Conservation (phyloP, 2,797 vertebrate genomes). For the Bufotes viridis region DNA sequence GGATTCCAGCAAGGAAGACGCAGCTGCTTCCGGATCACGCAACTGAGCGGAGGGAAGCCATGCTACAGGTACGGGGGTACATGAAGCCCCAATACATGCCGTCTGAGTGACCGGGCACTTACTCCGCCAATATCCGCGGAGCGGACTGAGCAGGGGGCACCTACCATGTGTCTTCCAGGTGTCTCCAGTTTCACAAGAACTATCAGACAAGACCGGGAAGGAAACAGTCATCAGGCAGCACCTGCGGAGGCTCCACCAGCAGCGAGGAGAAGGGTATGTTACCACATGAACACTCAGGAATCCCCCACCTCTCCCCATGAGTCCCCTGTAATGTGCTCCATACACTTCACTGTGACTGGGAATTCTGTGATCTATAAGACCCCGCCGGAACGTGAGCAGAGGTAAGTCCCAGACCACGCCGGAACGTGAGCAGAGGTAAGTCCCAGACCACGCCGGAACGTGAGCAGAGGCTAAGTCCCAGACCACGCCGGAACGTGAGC, state of each 20-base stretch:
- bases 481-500: no score
- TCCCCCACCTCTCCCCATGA: neutral
- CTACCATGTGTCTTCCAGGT: slow-evolving; percentile 16
- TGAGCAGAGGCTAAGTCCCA: no score
- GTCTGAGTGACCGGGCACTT: no score
- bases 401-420: no score
- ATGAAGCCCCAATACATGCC: no score
- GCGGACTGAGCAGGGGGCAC: neutral
- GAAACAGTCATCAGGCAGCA: neutral
- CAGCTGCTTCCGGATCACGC: slow-evolving; percentile 77
- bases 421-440: no score
- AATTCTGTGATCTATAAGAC: no score
- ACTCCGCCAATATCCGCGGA: neutral
- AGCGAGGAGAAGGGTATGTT: slow-evolving; percentile 2
- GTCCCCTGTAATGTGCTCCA: no score
- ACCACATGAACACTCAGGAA: neutral
- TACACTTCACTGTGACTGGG: no score
- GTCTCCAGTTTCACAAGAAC: neutral
- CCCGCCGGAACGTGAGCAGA: no score
- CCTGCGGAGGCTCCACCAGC: neutral
- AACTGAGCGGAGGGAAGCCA: slow-evolving; percentile 78
- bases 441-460: no score
- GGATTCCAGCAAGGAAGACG: slow-evolving; percentile 80
- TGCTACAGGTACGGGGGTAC: slow-evolving; percentile 75
- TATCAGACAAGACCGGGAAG: neutral